Conservation (phyloP, 2,888 invertebrate species). For the Drosophila anomalata region DNA sequence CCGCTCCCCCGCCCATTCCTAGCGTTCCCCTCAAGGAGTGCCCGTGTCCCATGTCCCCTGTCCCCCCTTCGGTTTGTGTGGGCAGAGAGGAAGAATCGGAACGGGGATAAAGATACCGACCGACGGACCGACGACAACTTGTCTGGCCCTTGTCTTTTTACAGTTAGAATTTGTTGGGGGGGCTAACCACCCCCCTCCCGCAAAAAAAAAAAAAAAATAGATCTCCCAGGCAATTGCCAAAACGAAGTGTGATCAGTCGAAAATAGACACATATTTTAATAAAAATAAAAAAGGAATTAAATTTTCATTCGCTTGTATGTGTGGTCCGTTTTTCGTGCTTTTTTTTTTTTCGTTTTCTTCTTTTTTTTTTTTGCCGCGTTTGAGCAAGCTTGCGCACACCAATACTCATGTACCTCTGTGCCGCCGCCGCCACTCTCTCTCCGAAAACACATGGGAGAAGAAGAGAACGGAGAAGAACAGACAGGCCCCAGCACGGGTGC, state of each 20-base stretch:
- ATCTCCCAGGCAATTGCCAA: neutral
- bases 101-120: neutral
- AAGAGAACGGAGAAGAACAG: slow-evolving; percentile 1
- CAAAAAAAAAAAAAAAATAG: neutral
- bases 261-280: slow-evolving; percentile 58
- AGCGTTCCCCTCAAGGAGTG: slow-evolving; percentile 1
- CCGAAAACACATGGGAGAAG: slow-evolving; percentile 55
- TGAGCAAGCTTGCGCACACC: slow-evolving; percentile 70
- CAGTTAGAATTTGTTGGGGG: slow-evolving; percentile 26
- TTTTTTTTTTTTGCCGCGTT: slow-evolving; percentile 54
- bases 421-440: slow-evolving; percentile 15
- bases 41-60: neutral
- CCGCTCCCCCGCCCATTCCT: neutral
- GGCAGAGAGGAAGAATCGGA: slow-evolving; percentile 2
- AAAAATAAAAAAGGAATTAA: slow-evolving; percentile 56
- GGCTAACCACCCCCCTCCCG: neutral
- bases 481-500: slow-evolving; percentile 49
- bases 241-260: slow-evolving; percentile 52
- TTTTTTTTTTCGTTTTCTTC: slow-evolving; percentile 32
- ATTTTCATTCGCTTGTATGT: slow-evolving; percentile 53
- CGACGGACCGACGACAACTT: slow-evolving; percentile 26
- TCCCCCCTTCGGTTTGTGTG: slow-evolving; percentile 4
- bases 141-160: slow-evolving; percentile 22
- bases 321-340: slow-evolving; percentile 64
- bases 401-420: slow-evolving; percentile 49